Base-by-base conservation (phyloP, 2,888 invertebrate species). In the Oegoconia quadripuncta region DNA sequence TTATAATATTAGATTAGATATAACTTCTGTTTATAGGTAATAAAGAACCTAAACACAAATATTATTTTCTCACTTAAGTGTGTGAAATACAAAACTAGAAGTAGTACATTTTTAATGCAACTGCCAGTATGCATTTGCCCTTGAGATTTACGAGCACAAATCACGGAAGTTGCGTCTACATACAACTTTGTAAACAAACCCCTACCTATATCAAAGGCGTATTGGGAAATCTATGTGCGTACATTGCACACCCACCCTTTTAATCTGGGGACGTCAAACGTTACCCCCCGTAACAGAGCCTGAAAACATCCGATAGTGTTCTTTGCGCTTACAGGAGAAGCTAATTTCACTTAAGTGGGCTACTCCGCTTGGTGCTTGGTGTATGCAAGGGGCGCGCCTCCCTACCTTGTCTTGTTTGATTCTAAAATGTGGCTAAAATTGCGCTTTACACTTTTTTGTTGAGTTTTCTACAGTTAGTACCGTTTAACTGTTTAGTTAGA, bases 301-400 rank as follows among this genome's bases (percentile, higher is more conserved):
- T 48, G 71, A 64, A 79, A 80, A 81, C 86, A 80, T 73, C 80
- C 81, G 78, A 86, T 86, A 83, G 83, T 79, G 79, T 84, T 82
- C 82, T 82, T 83, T 78, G 66, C 75, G 70, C 72, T 64, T 59
- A 78, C 78, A 82, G 79, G 79, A 84, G 82, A 72, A 86, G 86
- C 86, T 86, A 86, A 86, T 86, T 84, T 86, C 80, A 73, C 81
- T 79, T 81, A 86, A 86, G 86, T 84, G 86, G 83, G 84, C 84
- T 82, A 84, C 83, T 83, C 74, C 53, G 56, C 48, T 50, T 49
- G 48, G 51, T 57, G 64, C 61, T 62, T 59, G 57, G 46, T 58
- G 46, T 59, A 59, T 53, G 61, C 67, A 62, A 60, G 61, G 72
- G 73, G 73, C 55, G 63, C 66, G 55, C 55, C 64, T 60, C 73